phyloP scores from a whole-genome alignment of 1,140 invertebrate species.

The Stegodyphus dumicola region DNA sequence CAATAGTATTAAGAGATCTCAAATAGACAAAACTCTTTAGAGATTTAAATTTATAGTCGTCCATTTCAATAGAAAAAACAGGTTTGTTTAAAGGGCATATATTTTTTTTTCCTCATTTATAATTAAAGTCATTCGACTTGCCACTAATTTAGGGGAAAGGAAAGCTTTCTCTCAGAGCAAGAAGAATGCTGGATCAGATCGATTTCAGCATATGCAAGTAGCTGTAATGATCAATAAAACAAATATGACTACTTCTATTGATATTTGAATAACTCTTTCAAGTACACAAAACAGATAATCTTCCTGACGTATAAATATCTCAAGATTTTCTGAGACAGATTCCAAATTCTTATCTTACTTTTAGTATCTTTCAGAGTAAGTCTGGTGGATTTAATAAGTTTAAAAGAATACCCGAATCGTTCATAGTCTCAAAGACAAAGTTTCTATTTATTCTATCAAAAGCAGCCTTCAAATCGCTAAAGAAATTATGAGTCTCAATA shows the following conservation, averaged over 20 bases:
- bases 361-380: background rate
- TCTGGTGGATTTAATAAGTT: background rate
- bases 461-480: background rate
- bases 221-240: background rate
- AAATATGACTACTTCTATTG: background rate
- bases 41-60: too few relatives aligned
- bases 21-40: too few relatives aligned
- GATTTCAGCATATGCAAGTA: background rate
- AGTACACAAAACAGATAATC: background rate
- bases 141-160: background rate
- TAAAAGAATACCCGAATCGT: background rate
- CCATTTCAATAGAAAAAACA: too few relatives aligned
- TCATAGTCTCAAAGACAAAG: background rate
- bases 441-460: background rate
- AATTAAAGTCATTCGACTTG: too few relatives aligned
- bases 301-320: background rate
- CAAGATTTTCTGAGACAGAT: background rate
- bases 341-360: background rate
- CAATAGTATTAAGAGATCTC: background rate
- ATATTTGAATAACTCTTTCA: background rate
- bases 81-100: too few relatives aligned
- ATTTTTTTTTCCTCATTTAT: too few relatives aligned
- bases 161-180: background rate
- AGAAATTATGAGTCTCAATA: background rate
- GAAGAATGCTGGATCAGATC: background rate